Evolutionary conservation across 2,888 invertebrate genomes (phyloP).

Genomic region (Tolmerus cingulatus): DNA sequence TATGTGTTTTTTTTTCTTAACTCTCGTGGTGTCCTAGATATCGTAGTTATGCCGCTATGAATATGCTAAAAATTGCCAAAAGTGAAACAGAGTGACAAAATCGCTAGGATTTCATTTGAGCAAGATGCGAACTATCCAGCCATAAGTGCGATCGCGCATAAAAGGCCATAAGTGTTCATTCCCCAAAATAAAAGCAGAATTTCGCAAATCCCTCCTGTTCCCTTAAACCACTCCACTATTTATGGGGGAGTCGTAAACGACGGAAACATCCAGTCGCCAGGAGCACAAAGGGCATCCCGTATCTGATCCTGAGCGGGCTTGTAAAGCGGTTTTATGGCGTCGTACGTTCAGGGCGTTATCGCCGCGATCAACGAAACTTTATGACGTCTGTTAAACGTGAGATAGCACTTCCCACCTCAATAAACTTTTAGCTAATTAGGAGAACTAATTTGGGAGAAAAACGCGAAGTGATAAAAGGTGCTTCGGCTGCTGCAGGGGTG

Average conservation of each 20-base stretch:
- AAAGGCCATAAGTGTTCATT: background rate
- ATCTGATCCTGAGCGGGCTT: conserved; percentile 6
- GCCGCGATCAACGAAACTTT: conserved; percentile 12
- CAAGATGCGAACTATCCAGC: background rate
- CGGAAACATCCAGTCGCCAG: background rate
- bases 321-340: background rate
- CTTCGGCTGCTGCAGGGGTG: background rate
- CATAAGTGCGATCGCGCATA: background rate
- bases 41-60: no score
- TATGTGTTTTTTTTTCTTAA: no score
- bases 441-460: conserved; percentile 3
- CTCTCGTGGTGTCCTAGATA: no score
- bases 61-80: background rate
- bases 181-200: background rate
- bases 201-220: background rate
- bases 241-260: background rate
- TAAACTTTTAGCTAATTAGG: conserved; percentile 8
- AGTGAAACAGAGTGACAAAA: background rate
- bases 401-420: background rate
- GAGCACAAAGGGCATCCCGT: background rate
- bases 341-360: background rate
- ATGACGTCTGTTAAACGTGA: conserved; percentile 6
- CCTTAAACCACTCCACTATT: background rate
- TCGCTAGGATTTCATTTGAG: background rate
- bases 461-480: background rate